Evolutionary conservation across 2,113 vertebrate species (phyloP).

Genomic region (human): DNA sequence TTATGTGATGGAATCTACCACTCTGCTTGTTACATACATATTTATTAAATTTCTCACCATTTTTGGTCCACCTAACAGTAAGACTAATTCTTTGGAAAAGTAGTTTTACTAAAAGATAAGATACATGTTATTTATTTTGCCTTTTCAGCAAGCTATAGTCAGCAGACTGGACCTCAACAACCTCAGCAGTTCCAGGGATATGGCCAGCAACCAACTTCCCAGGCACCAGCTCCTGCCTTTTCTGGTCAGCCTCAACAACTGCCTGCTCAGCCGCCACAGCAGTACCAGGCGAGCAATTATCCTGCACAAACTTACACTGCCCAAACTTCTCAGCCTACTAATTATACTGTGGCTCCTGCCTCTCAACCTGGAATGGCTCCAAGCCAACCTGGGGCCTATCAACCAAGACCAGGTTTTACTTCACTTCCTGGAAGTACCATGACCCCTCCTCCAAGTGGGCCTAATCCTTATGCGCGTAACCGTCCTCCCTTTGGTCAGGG

Average conservation of each 20-base stretch:
- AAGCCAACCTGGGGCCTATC: conserved; percentile 88
- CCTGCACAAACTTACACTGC: conserved; percentile 94
- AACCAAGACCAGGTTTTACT: conserved; percentile 92
- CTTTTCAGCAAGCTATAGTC: conserved; percentile 90
- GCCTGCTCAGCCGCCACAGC: conserved; percentile 89
- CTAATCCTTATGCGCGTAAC: conserved; percentile 96
- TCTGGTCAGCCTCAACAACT: conserved; percentile 87
- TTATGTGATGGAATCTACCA: background rate
- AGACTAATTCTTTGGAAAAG: conserved; percentile 55
- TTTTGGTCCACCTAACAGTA: conserved; percentile 67
- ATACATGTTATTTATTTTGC: conserved; percentile 54
- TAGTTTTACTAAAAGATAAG: conserved; percentile 26
- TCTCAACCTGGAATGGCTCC: conserved; percentile 87
- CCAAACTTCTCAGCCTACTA: conserved; percentile 91
- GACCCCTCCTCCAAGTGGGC: conserved; percentile 90
- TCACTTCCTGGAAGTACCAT: conserved; percentile 91
- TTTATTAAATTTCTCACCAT: conserved; percentile 56
- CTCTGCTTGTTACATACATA: background rate
- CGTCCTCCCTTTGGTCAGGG: conserved; percentile 94
- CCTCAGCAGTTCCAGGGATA: conserved; percentile 96
- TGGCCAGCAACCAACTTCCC: conserved; percentile 87
- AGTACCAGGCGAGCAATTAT: conserved; percentile 91
- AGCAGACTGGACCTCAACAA: conserved; percentile 91
- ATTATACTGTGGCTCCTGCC: conserved; percentile 90
- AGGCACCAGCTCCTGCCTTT: conserved; percentile 88